Base-by-base conservation (phyloP, 64 coral and sea anemone genomes). In the Orbicella faveolata region DNA sequence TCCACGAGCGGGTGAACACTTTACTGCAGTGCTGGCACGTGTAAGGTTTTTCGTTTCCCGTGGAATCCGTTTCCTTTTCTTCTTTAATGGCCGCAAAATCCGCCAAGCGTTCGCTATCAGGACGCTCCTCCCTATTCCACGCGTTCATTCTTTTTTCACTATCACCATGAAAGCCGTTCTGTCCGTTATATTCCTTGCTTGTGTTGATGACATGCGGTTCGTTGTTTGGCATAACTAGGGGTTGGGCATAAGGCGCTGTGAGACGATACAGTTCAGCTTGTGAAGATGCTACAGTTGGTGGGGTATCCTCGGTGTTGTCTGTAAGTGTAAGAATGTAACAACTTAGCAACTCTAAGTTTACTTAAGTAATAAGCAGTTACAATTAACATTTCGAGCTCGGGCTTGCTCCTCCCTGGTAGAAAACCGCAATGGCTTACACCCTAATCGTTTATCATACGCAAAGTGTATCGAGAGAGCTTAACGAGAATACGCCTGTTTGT, bases 1-100 rank as follows among this genome's bases (percentile, higher is more conserved):
- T 99, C 97, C 97, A 99, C 5, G 97, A 99, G 1, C 97, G 91
- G 4, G 97, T 99, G 84, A 99, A 99, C 15, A 99, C 97, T 52
- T 99, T 99, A 26, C 97, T 99, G 61, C 97, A 99, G 64, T 99
- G 97, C 55, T 93, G 94, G 16, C 97, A 99, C 2, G 91, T 99
- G 84, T 96, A 99, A 1, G 97, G 94, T 19, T 93, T 98, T 3
- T 95, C 95, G 33, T 55, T 84, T 78, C 87, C 93, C 0, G 39
- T 81, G 10, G 55, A 35, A 67, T 94, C 95, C 1, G 81, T 48
- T 4, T 97, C 95, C 82, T 97, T 97, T 25, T 97, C 95, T 12
- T 97, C 95, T 52, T 97, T 97, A 19, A 79, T 84, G 11, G 92
- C 89, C 36, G 87, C 74, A 53, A 94, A 88, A 13, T 92, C 90